Percentiles rank a stretch among this genome's conserved stretches.
These are phyloP conservation scores for Aspidapion aeneum DNA, from an alignment of 2,888 invertebrate species.

Conservation along the genomic window DNA sequence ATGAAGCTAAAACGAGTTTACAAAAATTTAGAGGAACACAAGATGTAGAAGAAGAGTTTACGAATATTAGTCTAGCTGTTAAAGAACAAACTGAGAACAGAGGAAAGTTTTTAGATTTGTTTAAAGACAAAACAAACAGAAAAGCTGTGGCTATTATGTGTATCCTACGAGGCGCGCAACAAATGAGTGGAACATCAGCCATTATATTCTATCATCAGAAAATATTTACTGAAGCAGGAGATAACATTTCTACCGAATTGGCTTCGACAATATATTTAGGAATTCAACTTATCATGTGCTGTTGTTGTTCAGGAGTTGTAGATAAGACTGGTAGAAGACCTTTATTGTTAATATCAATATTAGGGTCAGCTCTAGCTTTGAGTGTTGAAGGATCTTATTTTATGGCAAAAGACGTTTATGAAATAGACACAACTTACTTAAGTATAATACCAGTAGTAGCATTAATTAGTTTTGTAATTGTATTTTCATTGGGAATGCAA, in stretches of 20 bases:
- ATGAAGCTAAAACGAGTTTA: constrained; percentile 50
- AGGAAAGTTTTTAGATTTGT: constrained; percentile 54
- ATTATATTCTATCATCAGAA: constrained; percentile 59
- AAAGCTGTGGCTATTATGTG: constrained; percentile 62
- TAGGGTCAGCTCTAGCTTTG: constrained; percentile 45
- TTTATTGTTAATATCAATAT: constrained; percentile 52
- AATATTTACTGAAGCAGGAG: constrained; percentile 46
- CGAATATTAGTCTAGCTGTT: constrained; percentile 37
- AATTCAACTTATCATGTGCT: constrained; percentile 55
- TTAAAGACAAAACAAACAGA: constrained; percentile 55
- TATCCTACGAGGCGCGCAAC: constrained; percentile 53
- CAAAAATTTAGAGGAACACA: constrained; percentile 48
- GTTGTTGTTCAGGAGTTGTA: constrained; percentile 55
- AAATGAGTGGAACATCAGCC: constrained; percentile 58
- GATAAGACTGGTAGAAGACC: constrained; percentile 54
- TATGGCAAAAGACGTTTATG: constrained; percentile 43
- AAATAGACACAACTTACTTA: constrained; percentile 41
- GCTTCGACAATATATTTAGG: constrained; percentile 43
- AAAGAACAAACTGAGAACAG: constrained; percentile 48
- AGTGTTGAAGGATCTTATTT: constrained; percentile 48
- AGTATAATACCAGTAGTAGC: constrained; percentile 48
- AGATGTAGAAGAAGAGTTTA: constrained; percentile 49
- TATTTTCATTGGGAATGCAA: constrained; percentile 52
- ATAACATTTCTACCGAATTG: constrained; percentile 44
- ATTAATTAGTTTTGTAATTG: constrained; percentile 49